Evolutionary conservation across 2,113 vertebrate species (phyloP), one percentile per base, ranked within the genome.

Genomic region (Malurus melanocephalus): DNA sequence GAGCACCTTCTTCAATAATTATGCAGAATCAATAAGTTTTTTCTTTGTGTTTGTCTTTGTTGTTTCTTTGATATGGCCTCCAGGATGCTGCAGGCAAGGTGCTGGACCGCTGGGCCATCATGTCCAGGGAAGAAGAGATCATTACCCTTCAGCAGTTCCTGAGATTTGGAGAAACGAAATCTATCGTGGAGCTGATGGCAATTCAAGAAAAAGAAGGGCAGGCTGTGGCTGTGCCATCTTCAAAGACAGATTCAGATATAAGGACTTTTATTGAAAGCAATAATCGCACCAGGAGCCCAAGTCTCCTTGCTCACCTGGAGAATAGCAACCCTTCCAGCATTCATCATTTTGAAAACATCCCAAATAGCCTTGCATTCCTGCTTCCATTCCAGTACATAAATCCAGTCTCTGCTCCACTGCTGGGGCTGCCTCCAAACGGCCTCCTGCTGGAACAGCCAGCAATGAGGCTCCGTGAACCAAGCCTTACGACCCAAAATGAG

Each of bases 141-240:
- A 99, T 99, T 97, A 99, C 99, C 97, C 98, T 99, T 95, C 99
- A 99, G 98, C 99, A 99, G 96, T 99, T 99, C 96, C 96, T 99
- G 94, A 98, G 99, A 96, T 99, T 99, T 96, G 99, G 99, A 96
- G 99, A 99, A 97, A 99, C 99, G 72, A 99, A 99, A 97, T 99
- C 99, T 96, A 99, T 99, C 3, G 99, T 99, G 95, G 99, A 99
- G 97, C 98, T 99, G 96, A 99, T 99, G 99, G 99, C 99, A 87
- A 99, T 99, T 97, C 99, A 99, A 97, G 99, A 99, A 98, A 99
- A 99, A 97, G 99, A 99, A 97, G 99, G 99, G 90, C 99, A 99
- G 97, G 99, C 99, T 30, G 98, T 99, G 94, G 98, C 99, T 64
- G 99, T 99, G 92, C 98, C 98, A 42, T 99, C 99, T 92, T 99